Base-by-base conservation (phyloP, 2,888 invertebrate species). In the Drosophila subsilvestris region DNA sequence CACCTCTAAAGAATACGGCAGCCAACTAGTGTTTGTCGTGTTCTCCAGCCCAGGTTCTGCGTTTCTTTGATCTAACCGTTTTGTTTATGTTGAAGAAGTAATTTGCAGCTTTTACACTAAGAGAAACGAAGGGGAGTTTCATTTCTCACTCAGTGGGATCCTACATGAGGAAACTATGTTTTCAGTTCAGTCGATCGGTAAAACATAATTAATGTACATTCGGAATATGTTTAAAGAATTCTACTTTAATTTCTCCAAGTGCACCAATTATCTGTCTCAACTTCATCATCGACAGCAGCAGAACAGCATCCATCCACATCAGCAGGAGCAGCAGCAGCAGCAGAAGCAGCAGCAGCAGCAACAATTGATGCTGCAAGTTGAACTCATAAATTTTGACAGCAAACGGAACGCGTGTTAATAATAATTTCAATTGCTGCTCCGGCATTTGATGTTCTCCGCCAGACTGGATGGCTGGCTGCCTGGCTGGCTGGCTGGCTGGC, bases 361-460 rank as follows among this genome's bases (percentile, higher is more conserved):
- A 60, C 50, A 74, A 63, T 63, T 63, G 72, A 54, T 29, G 53
- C 58, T 49, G 51, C 77, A 77, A 77, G 59, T 76, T 56, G 63
- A 45, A 72, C 81, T 78, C 86, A 88, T 88, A 88, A 83, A 88
- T 88, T 83, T 83, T 57, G 80, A 80, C 71, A 75, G 84, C 75
- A 82, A 81, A 75, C 79, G 68, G 74, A 74, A 66, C 74, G 71
- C 73, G 75, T 73, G 73, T 75, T 75, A 73, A 75, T 73, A 73
- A 73, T 75, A 73, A 73, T 73, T 73, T 75, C 73, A 60, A 75
- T 73, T 60, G 75, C 70, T 45, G 57, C 53, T 20, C 60, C 49
- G 32, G 49, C 69, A 61, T 77, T 78, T 73, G 75, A 74, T 62
- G 45, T 70, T 73, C 59, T 60, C 70, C 69, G 74, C 43, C 63